Conservation (phyloP, 2,113 vertebrate genomes). For the Pygoscelis antarcticus region DNA sequence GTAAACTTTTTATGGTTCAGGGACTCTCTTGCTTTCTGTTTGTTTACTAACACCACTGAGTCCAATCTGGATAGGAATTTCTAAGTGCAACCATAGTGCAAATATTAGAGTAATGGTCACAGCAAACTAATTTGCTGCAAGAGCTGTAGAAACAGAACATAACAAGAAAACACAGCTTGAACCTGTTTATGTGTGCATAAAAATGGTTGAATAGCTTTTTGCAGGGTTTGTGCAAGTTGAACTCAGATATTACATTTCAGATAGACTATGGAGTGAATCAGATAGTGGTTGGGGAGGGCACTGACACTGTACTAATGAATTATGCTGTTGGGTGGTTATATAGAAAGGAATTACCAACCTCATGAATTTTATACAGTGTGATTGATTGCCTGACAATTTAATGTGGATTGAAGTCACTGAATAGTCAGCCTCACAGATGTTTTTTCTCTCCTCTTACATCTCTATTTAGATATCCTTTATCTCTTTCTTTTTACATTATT, state of each 20-base stretch:
- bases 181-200: neutral
- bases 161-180: neutral
- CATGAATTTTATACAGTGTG: conserved; percentile 26
- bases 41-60: neutral
- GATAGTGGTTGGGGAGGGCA: neutral
- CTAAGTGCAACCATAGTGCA: neutral
- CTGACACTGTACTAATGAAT: neutral
- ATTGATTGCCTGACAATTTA: conserved; percentile 52
- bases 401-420: neutral
- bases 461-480: conserved; percentile 28
- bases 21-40: neutral
- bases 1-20: neutral
- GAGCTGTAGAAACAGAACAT: neutral
- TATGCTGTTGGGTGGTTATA: neutral
- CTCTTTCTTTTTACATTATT: neutral
- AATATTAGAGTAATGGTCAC: neutral
- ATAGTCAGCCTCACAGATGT: conserved; percentile 37
- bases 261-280: neutral
- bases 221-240: neutral
- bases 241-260: neutral
- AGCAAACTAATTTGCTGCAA: neutral
- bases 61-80: neutral
- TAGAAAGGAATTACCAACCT: neutral
- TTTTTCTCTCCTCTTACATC: conserved; percentile 19
- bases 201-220: neutral